phyloP scores from a whole-genome alignment of 2,113 vertebrate genomes.

The Varanus komodoensis region DNA sequence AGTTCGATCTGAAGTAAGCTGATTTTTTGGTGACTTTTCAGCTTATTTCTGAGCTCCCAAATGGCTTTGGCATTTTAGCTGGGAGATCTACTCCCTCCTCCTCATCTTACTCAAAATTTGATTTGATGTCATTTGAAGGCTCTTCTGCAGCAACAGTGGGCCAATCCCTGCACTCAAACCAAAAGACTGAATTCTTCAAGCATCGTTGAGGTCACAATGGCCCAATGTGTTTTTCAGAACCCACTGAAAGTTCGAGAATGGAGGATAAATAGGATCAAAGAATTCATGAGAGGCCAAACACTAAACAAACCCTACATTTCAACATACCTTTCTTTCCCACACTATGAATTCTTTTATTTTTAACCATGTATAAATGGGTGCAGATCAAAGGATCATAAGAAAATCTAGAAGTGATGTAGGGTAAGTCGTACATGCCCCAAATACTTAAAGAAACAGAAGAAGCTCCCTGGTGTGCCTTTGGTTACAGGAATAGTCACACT shows the following conservation, averaged over 20 bases:
- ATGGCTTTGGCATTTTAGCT: too few relatives aligned
- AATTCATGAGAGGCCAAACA: not conserved
- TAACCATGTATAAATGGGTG: not conserved
- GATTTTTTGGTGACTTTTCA: too few relatives aligned
- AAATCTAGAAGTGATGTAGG: not conserved
- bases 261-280: not conserved
- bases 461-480: not conserved
- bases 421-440: not conserved
- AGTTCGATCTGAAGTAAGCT: too few relatives aligned
- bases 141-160: too few relatives aligned
- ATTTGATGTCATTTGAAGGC: too few relatives aligned
- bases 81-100: too few relatives aligned
- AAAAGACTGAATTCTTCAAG: not conserved
- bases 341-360: not conserved
- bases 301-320: not conserved
- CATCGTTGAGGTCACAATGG: not conserved
- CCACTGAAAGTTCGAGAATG: not conserved
- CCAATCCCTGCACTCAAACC: too few relatives aligned
- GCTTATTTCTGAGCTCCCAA: too few relatives aligned
- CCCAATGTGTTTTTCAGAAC: not conserved
- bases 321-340: not conserved
- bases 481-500: not conserved
- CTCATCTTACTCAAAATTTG: too few relatives aligned
- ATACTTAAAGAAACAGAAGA: constrained; percentile 3
- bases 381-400: not conserved